phyloP scores from a whole-genome alignment of 92 coral and sea anemone genomes.

The Metridium senile region DNA sequence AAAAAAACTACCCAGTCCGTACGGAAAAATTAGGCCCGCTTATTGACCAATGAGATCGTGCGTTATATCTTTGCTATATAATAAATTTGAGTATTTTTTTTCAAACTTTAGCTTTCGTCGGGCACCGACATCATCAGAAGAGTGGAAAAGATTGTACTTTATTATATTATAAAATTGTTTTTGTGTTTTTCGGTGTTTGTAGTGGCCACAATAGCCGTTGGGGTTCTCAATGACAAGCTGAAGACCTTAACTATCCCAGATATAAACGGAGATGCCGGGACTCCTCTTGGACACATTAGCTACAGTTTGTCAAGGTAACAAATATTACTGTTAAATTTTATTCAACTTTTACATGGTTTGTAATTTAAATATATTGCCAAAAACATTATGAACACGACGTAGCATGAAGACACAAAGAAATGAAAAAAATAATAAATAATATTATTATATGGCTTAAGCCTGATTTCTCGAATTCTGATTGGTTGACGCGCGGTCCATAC shows the following conservation, averaged over 20 bases:
- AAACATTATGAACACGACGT: too few species aligned
- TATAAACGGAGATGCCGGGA: slow-evolving; percentile 73
- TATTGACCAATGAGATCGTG: too few species aligned
- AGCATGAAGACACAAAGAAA: neutral
- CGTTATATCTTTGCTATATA: too few species aligned
- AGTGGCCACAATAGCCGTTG: slow-evolving; percentile 82
- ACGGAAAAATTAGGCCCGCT: neutral
- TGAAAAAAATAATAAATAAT: neutral
- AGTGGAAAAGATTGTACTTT: neutral
- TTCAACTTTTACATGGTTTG: too few species aligned
- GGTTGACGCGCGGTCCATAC: too few species aligned
- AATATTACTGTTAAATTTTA: neutral
- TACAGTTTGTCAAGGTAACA: slow-evolving; percentile 69
- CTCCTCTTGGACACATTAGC: slow-evolving; percentile 79
- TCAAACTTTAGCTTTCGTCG: neutral
- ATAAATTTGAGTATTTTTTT: too few species aligned
- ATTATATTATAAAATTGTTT: neutral
- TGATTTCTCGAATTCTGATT: neutral
- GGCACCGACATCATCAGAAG: neutral
- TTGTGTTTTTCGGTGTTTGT: neutral
- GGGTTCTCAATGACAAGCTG: slow-evolving; percentile 65
- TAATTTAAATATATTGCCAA: too few species aligned
- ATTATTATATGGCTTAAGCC: neutral
- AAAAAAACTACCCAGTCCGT: too few species aligned
- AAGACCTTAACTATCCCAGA: slow-evolving; percentile 70